A percentile compares a stretch with the other conserved stretches of the same genome.
These are phyloP conservation scores for Xanthorhoe spadicearia DNA, from an alignment of 2,888 invertebrate species.

Conservation along the genomic window DNA sequence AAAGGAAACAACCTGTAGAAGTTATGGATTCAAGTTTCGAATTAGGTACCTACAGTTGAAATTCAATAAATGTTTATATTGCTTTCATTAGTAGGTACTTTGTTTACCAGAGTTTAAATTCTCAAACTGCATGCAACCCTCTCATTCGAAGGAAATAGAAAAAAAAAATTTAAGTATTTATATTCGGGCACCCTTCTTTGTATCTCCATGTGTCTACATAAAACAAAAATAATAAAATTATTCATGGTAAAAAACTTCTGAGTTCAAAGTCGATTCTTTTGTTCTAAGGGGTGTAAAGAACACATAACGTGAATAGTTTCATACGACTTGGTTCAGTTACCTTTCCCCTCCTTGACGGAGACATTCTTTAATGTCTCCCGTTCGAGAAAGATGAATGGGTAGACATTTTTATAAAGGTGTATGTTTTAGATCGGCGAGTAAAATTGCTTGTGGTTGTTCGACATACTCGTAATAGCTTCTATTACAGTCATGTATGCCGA, in stretches of 20 bases:
- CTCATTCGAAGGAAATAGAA: neutral
- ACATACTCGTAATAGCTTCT: slow-evolving; percentile 73
- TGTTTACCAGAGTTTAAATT: neutral
- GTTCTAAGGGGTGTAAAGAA: slow-evolving; percentile 42
- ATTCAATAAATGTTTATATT: no score
- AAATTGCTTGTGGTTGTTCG: slow-evolving; percentile 78
- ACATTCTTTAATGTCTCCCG: slow-evolving; percentile 82
- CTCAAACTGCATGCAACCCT: neutral
- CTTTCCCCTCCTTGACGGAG: slow-evolving; percentile 79
- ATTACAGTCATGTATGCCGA: slow-evolving; percentile 66
- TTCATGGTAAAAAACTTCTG: slow-evolving; percentile 44
- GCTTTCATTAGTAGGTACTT: neutral
- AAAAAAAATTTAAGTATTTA: slow-evolving; percentile 1
- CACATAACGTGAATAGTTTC: slow-evolving; percentile 54
- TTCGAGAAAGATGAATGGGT: slow-evolving; percentile 82
- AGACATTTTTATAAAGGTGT: slow-evolving; percentile 81
- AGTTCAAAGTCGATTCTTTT: slow-evolving; percentile 52
- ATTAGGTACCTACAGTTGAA: no score
- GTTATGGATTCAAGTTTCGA: no score
- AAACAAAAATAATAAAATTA: slow-evolving; percentile 59
- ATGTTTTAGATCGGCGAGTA: slow-evolving; percentile 78
- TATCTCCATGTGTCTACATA: slow-evolving; percentile 70
- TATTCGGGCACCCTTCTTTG: slow-evolving; percentile 55
- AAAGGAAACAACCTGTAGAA: no score
- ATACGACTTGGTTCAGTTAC: slow-evolving; percentile 66